phyloP scores from a whole-genome alignment of 2,888 invertebrate genomes.

The Cistogaster globosa region DNA sequence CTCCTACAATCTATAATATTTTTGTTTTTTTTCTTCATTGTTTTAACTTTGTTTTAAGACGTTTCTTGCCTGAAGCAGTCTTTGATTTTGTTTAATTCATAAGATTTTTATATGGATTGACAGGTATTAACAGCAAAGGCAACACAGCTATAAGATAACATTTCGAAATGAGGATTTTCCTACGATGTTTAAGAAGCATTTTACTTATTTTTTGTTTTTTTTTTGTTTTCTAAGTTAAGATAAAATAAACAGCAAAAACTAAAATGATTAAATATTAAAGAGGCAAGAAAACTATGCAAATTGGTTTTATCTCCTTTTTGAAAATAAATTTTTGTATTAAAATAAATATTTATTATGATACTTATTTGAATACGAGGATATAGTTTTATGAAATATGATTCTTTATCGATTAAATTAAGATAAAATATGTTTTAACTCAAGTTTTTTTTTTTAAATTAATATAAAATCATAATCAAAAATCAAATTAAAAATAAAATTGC shows the following conservation, averaged over 20 bases:
- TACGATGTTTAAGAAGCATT: conserved; percentile 2
- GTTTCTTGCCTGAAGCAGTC: conserved; percentile 48
- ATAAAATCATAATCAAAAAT: no score
- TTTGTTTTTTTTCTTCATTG: conserved; percentile 14
- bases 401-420: background rate
- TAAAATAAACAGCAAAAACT: conserved; percentile 24
- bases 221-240: no score
- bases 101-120: conserved; percentile 67
- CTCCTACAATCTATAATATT: conserved; percentile 38
- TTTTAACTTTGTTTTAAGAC: conserved; percentile 19
- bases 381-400: background rate
- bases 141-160: conserved; percentile 36
- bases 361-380: conserved; percentile 28
- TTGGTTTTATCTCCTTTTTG: conserved; percentile 25
- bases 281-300: conserved; percentile 41
- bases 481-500: no score
- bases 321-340: conserved; percentile 9
- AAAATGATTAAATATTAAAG: conserved; percentile 54
- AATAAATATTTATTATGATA: conserved; percentile 33
- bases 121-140: conserved; percentile 69
- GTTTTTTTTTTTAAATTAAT: no score
- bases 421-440: background rate
- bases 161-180: conserved; percentile 18
- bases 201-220: conserved; percentile 1
- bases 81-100: conserved; percentile 71